Evolutionary conservation across 2,113 vertebrate genomes (phyloP).

Genomic region (Entomyzon cyanotis): DNA sequence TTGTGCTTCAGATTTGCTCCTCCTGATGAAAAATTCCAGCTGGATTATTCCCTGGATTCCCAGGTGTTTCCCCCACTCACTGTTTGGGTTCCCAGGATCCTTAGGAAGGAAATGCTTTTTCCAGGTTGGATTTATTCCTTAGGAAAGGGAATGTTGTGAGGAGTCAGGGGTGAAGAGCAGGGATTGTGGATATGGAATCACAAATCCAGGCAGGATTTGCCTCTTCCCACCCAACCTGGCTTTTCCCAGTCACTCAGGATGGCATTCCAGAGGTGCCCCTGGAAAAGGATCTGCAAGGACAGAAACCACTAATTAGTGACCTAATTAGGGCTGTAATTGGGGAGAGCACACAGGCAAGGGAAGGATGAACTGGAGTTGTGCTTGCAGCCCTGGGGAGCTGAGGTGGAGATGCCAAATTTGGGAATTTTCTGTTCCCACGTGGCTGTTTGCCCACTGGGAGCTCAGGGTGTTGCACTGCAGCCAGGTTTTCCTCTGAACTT

Average conservation of each 20-base stretch:
- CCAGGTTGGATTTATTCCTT: not conserved
- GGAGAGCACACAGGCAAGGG: not conserved
- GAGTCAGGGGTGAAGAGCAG: not conserved
- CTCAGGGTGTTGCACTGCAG: not conserved
- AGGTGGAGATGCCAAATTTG: not conserved
- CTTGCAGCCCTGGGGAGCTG: not conserved
- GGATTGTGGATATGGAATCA: not conserved
- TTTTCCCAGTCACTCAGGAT: not conserved
- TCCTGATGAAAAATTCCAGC: not conserved
- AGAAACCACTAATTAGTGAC: not conserved
- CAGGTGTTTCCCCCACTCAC: not conserved
- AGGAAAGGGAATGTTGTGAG: not conserved
- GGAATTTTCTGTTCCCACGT: not conserved
- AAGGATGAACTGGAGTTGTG: not conserved
- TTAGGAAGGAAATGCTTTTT: not conserved
- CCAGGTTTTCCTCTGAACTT: not conserved
- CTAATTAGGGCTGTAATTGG: no score
- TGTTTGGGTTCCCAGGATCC: not conserved
- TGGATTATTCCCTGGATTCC: not conserved
- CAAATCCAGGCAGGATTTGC: not conserved
- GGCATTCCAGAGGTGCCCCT: not conserved
- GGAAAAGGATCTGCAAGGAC: not conserved
- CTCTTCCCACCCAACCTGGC: not conserved
- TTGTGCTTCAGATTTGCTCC: not conserved
- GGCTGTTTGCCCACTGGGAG: not conserved